phyloP scores from a whole-genome alignment of 1,140 invertebrate genomes.

The Drosophila funebris region DNA sequence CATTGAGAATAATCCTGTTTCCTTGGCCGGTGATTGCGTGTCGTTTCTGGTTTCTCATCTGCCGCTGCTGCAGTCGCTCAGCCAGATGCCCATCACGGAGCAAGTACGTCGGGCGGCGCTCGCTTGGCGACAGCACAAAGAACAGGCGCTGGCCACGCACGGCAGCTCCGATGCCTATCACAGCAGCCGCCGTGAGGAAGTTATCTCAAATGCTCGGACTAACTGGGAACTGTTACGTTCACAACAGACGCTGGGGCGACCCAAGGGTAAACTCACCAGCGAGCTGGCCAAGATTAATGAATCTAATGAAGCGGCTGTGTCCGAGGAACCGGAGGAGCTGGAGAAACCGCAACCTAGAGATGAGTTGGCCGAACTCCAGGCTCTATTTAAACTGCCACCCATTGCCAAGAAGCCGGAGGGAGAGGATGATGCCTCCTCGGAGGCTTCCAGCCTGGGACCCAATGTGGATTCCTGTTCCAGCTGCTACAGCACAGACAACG shows the following conservation, averaged over 20 bases:
- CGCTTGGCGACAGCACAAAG: conserved; percentile 90
- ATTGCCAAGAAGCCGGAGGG: conserved; percentile 45
- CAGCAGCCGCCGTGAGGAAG: conserved; percentile 88
- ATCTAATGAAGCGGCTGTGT: conserved; percentile 60
- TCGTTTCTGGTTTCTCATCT: conserved; percentile 92
- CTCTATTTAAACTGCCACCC: conserved; percentile 58
- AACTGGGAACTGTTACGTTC: conserved; percentile 91
- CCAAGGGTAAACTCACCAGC: conserved; percentile 62
- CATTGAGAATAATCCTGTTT: conserved; percentile 94
- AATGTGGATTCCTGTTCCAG: conserved; percentile 88
- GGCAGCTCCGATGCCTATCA: conserved; percentile 88
- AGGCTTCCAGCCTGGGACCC: conserved; percentile 87
- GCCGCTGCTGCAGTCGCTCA: conserved; percentile 88
- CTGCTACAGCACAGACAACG: conserved; percentile 85
- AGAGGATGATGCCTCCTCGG: conserved; percentile 83
- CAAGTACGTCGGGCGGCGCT: conserved; percentile 89
- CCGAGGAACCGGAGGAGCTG: conserved; percentile 84
- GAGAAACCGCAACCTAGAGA: conserved; percentile 85
- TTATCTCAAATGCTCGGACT: conserved; percentile 91
- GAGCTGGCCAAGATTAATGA: conserved; percentile 76
- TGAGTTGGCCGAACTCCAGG: conserved; percentile 86
- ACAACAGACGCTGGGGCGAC: conserved; percentile 83
- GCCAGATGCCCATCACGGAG: conserved; percentile 90
- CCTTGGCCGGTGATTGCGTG: conserved; percentile 89
- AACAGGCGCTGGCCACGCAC: conserved; percentile 88